Base-by-base conservation (phyloP, 2,888 invertebrate genomes). In the Hanleya hanleyi region DNA sequence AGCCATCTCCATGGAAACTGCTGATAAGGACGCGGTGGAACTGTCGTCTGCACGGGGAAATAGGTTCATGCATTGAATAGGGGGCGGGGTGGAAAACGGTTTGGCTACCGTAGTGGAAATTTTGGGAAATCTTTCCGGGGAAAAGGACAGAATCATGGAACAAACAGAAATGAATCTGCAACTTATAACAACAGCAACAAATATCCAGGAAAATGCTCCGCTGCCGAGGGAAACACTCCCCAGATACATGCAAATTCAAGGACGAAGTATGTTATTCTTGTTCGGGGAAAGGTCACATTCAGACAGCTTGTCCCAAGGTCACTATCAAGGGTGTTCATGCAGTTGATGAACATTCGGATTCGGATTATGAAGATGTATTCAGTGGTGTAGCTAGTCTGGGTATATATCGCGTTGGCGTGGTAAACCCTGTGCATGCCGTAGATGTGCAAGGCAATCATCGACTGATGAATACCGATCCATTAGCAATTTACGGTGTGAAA, bases 1-100 rank as follows among this genome's bases (percentile, higher is more conserved):
- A 1, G 41, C 76, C 0, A 38, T 61, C 3, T 76, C 77, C 15
- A 76, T 78, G 71, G 77, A 79, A 69, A 74, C 72, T 0, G 76
- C 75, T 1, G 29, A 62, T 0, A 68, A 65, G 47, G 71, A 76
- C 64, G 69, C 76, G 6, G 35, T 67, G 4, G 76, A 76, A 38
- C n/a, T 77, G 18, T 69, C 67, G 32, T 29, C 37, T 38, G 66
- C 9, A 12, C 66, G 38, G 47, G 15, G 18, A 33, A 32, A 32
- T 41, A 6, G 7, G 50, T 33, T 12, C 38, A 18, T 35, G 26
- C 29, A n/a, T 3, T 29, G 35, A 65, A 50, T 22, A 12, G 22
- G 7, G 51, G 51, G 12, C 26, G n/a, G 12, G 12, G 26, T 22
- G 26, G 51, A 7, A 51, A 51, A 51, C 51, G 26, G 15, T 12